Base-by-base conservation (phyloP, 1,140 invertebrate species). In the Nixonia krombeini region DNA sequence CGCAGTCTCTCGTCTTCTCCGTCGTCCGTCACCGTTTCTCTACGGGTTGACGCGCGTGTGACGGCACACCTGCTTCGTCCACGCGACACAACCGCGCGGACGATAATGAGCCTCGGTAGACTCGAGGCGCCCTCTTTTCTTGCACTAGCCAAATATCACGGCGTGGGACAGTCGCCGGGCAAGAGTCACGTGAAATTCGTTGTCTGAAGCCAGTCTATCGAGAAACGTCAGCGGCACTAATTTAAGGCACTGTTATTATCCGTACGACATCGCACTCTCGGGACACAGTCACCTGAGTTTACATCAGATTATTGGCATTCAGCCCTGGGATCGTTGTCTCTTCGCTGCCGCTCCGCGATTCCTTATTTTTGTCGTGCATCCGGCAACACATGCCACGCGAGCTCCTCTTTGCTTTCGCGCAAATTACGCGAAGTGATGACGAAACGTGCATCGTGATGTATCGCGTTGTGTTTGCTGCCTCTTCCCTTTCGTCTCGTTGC, bases 181-280 rank as follows among this genome's bases (percentile, higher is more conserved):
- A n/a, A n/a, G n/a, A n/a, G 6, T 21, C 21, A 6, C 6, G 6
- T 21, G 21, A 6, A 21, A 21, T 33, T 33, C 31, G 31, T 33
- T 33, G 31, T 33, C 31, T 13, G 6, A 7, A 17, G 2, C 10
- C 16, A 17, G 35, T 38, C 16, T n/a, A n/a, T 38, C 35, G 10
- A 13, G 6, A 38, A 38, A 38, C 17, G 35, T 17, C 35, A 38
- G 17, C 13, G 31, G 31, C 31, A 35, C 31, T 4, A 13, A 13
- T 38, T 18, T 38, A 38, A 38, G 35, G 35, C 35, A 38, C 35
- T 38, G 16, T 38, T 8, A 38, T 2, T 35, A n/a, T n/a, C n/a
- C n/a, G n/a, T n/a, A n/a, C n/a, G n/a, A n/a, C n/a, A n/a, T 35
- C 31, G 3, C 6, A 17, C 3, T 13, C 7, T 38, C 31, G 31